phyloP scores from a whole-genome alignment of 2,797 vertebrate genomes.

The Austrolebias charrua region DNA sequence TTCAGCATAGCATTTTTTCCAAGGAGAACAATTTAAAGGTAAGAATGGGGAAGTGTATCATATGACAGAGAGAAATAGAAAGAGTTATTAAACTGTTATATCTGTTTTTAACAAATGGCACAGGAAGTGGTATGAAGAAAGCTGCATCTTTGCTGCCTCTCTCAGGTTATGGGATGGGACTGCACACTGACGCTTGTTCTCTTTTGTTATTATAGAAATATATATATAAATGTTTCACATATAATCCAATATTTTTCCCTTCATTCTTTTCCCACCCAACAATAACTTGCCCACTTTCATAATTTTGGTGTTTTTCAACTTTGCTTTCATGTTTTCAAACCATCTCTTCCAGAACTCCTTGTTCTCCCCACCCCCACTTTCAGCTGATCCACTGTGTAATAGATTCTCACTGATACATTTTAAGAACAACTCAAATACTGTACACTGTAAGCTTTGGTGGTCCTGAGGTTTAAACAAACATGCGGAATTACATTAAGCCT shows the following conservation, averaged over 20 bases:
- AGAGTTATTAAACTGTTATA: conserved; percentile 35
- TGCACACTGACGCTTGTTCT: conserved; percentile 29
- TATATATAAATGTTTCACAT: conserved; percentile 20
- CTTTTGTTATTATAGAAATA: no score
- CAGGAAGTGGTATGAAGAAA: conserved; percentile 49
- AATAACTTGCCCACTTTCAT: not conserved
- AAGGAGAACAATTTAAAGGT: not conserved
- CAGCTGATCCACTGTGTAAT: conserved; percentile 46
- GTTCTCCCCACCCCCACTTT: conserved; percentile 26
- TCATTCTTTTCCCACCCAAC: not conserved
- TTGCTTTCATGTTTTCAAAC: conserved; percentile 16
- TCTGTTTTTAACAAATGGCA: conserved; percentile 26
- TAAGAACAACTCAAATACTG: conserved; percentile 26
- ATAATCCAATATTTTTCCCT: conserved; percentile 3
- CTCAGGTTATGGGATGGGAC: conserved; percentile 65
- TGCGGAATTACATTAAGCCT: no score
- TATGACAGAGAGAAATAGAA: conserved; percentile 7
- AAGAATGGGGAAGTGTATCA: not conserved
- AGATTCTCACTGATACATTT: conserved; percentile 36
- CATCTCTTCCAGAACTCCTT: conserved; percentile 14
- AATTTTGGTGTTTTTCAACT: not conserved
- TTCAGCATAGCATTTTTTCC: not conserved
- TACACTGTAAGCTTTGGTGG: not conserved
- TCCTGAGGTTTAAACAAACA: no score
- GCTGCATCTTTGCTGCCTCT: conserved; percentile 81